Evolutionary conservation across 1,140 invertebrate genomes (phyloP).

Genomic region (Pomacea maculata): DNA sequence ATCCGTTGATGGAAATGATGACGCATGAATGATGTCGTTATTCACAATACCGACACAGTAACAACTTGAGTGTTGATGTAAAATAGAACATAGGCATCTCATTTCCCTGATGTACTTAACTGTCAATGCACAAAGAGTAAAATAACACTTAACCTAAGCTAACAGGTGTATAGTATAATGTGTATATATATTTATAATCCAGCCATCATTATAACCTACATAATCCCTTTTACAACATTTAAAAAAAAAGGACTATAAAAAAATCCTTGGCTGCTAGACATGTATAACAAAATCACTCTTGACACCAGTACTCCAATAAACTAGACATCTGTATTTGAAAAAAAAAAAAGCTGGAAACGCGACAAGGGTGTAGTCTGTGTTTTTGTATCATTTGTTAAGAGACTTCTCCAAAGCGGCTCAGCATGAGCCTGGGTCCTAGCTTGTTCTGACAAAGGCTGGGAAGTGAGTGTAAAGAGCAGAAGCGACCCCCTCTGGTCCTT

Average conservation of each 20-base stretch:
- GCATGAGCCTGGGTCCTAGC: conserved; percentile 1
- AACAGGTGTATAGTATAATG: conserved; percentile 1
- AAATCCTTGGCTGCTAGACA: neutral
- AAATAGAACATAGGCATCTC: conserved; percentile 12
- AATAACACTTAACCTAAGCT: conserved; percentile 10
- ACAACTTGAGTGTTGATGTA: too few relatives aligned
- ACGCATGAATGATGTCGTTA: too few relatives aligned
- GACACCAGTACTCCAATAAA: conserved; percentile 18
- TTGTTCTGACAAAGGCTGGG: neutral
- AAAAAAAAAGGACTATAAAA: conserved; percentile 1
- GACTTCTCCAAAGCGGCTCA: conserved; percentile 21
- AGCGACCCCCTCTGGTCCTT: too few relatives aligned
- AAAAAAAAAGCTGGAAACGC: conserved; percentile 9
- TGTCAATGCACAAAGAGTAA: conserved; percentile 7
- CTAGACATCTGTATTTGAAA: conserved; percentile 10
- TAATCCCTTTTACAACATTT: conserved; percentile 12
- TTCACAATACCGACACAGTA: too few relatives aligned
- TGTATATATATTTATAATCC: neutral
- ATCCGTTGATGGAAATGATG: too few relatives aligned
- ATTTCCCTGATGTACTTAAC: conserved; percentile 24
- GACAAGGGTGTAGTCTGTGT: neutral
- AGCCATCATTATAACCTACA: conserved; percentile 2
- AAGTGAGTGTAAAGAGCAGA: neutral
- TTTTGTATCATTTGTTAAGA: conserved; percentile 6
- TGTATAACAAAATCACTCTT: conserved; percentile 9